These are phyloP conservation scores for Torymus auratus DNA, from an alignment of 2,888 invertebrate species.

Conservation along the genomic window DNA sequence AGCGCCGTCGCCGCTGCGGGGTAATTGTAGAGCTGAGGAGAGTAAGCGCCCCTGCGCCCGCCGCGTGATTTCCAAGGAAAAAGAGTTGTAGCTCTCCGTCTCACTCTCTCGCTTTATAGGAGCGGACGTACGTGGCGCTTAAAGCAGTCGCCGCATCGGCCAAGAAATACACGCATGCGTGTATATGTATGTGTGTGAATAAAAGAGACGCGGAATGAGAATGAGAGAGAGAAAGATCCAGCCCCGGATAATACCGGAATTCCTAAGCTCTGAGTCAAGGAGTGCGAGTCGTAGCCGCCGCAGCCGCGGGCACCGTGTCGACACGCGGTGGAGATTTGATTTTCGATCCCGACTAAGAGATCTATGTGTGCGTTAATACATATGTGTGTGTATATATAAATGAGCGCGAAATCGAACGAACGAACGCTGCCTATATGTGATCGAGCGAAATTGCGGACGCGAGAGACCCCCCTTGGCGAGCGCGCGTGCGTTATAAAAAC, in stretches of 20 bases:
- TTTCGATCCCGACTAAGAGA: too few relatives aligned
- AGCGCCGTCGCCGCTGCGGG: background rate
- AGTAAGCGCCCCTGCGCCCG: background rate
- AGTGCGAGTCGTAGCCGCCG: background rate
- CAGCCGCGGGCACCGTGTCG: background rate
- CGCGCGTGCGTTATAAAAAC: too few relatives aligned
- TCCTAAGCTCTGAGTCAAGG: slow-evolving; percentile 64
- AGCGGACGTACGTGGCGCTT: slow-evolving; percentile 50
- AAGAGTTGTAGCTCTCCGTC: background rate
- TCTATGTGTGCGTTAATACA: too few relatives aligned
- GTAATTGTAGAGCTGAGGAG: background rate
- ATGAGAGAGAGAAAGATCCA: slow-evolving; percentile 45
- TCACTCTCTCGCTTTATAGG: background rate
- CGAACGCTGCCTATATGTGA: too few relatives aligned
- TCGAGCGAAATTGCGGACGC: too few relatives aligned
- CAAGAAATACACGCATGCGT: background rate
- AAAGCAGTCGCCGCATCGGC: slow-evolving; percentile 1
- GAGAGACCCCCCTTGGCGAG: too few relatives aligned
- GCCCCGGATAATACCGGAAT: slow-evolving; percentile 60
- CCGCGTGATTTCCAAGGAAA: slow-evolving; percentile 32
- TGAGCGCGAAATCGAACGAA: too few relatives aligned
- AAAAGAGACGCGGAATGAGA: slow-evolving; percentile 12
- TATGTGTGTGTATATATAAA: too few relatives aligned
- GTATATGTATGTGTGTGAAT: too few relatives aligned
- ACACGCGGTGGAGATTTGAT: background rate